These are phyloP conservation scores for Cryptoleucopteryx plumbea DNA, from an alignment of 2,113 vertebrate species.

Conservation along the genomic window DNA sequence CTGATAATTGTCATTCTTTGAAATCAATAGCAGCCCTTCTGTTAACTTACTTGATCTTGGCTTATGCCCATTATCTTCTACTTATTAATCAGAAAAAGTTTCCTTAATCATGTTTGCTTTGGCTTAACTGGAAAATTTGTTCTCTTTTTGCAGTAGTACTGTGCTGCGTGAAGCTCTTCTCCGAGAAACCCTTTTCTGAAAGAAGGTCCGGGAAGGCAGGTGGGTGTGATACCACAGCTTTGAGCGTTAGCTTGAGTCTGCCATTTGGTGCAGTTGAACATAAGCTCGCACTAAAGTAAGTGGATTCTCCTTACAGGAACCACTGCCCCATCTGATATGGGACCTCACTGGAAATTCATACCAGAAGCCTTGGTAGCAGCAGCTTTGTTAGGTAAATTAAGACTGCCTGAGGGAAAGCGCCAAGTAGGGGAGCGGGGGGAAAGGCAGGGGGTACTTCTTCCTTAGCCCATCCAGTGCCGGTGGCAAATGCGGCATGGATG, in stretches of 20 bases:
- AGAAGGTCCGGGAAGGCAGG: neutral
- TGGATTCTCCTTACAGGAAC: neutral
- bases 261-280: neutral
- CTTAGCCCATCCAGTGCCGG: neutral
- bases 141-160: neutral
- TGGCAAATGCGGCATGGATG: neutral
- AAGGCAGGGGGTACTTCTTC: neutral
- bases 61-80: neutral
- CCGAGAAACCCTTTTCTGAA: neutral
- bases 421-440: neutral
- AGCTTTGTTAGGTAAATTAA: neutral
- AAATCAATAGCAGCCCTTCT: neutral
- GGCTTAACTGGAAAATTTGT: neutral
- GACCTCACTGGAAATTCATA: too few relatives aligned
- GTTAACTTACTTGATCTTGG: neutral
- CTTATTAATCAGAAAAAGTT: neutral
- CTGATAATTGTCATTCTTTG: neutral
- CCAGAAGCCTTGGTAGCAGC: neutral
- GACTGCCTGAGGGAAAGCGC: neutral
- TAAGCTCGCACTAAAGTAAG: rapidly evolving
- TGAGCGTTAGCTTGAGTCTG: neutral
- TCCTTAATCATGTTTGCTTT: neutral
- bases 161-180: neutral
- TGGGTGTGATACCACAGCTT: neutral
- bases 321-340: neutral